phyloP scores from a whole-genome alignment of 2,888 invertebrate genomes.

The Ormyrus pomaceus region DNA sequence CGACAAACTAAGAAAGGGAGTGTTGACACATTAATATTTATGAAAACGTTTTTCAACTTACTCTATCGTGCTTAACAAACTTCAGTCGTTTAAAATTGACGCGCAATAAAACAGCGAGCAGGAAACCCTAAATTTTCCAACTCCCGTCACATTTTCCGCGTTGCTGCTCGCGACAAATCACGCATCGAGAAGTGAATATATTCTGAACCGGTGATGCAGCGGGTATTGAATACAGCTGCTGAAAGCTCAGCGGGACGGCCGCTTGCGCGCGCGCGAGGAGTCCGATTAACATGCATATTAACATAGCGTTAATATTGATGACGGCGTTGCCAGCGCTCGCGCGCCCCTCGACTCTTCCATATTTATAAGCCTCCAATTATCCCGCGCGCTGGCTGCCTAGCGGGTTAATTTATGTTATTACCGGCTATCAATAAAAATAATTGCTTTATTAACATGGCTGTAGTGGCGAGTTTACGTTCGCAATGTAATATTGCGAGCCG shows the following conservation, averaged over 20 bases:
- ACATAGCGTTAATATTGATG: conserved; percentile 63
- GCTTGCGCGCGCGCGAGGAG: not conserved
- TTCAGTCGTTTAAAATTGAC: too few relatives aligned
- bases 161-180: not conserved
- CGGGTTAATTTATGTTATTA: conserved; percentile 65
- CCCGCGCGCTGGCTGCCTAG: conserved; percentile 40
- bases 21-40: too few relatives aligned
- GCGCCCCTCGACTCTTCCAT: conserved; percentile 58
- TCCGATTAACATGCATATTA: conserved; percentile 61
- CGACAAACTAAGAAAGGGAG: too few relatives aligned
- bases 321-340: conserved; percentile 7
- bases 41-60: too few relatives aligned
- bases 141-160: too few relatives aligned
- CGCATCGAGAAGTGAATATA: conserved; percentile 1
- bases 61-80: too few relatives aligned
- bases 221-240: not conserved
- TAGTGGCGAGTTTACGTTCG: conserved; percentile 63
- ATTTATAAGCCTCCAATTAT: conserved; percentile 67
- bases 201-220: not conserved
- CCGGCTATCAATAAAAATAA: conserved; percentile 66
- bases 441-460: conserved; percentile 66
- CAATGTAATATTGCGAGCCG: conserved; percentile 59
- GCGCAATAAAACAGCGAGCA: too few relatives aligned
- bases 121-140: too few relatives aligned
- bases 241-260: not conserved